Evolutionary conservation across 1,140 invertebrate genomes (phyloP), one percentile per base, ranked within the genome.

Genomic region (Saxidomus purpurata): DNA sequence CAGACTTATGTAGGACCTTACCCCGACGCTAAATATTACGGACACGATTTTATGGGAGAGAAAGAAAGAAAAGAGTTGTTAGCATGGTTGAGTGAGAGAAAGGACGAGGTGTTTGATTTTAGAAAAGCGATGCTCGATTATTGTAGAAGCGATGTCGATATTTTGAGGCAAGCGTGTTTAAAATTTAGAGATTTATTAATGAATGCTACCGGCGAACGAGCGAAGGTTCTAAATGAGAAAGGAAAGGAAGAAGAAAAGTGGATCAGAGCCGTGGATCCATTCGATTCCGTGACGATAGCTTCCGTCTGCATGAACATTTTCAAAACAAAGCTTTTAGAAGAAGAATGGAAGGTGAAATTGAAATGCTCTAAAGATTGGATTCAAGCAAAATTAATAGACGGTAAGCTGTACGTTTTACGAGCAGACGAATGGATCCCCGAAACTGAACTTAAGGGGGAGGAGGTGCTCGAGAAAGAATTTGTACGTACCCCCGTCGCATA

Each of bases 211-310:
- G 81, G 83, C 36, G 17, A 74, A 40, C 3, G 34, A 36, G 36
- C 36, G 0, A n/a, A 36, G 19, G 36, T 22, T 0, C 22, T 76
- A 19, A 31, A 67, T 36, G 34, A 87, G 19, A 43, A 69, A 25
- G 61, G 80, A 31, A 34, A 80, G 36, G 67, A 31, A 28, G n/a
- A 86, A 76, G 28, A 76, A 71, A 40, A 6, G n/a, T n/a, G 3
- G 61, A 22, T n/a, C 40, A 19, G 84, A 59, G 34, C 76, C 47
- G 59, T 92, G 22, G 87, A 92, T 49, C 91, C 91, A 2, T 91
- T 84, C 38, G 28, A 92, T 22, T 87, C 61, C 15, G n/a, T n/a
- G n/a, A n/a, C n/a, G n/a, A n/a, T n/a, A n/a, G n/a, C n/a, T n/a
- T n/a, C n/a, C n/a, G n/a, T n/a, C n/a, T n/a, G n/a, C n/a, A n/a